These are phyloP conservation scores for Tenrec ecaudatus DNA, from an alignment of 2,113 vertebrate genomes.

Conservation along the genomic window DNA sequence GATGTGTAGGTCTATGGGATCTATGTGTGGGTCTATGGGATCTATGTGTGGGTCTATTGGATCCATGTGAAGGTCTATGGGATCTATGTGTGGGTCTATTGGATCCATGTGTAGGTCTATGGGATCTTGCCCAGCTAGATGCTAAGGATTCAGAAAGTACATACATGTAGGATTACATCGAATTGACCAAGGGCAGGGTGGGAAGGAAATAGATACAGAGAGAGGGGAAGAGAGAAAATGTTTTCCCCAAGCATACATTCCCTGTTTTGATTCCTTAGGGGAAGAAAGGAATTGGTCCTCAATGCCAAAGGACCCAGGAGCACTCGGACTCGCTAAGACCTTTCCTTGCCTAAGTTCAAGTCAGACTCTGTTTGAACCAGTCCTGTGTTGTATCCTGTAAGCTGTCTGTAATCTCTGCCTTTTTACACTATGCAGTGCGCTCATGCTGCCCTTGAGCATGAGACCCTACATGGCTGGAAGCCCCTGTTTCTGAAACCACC, in stretches of 20 bases:
- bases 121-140: not conserved
- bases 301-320: not conserved
- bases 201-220: not conserved
- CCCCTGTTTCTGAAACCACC: not conserved
- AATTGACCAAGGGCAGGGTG: slow-evolving; percentile 2
- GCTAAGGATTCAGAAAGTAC: slow-evolving; percentile 4
- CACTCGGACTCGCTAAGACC: not conserved
- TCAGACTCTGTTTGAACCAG: not conserved
- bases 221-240: not conserved
- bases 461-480: not conserved
- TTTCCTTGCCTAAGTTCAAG: not conserved
- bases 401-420: not conserved
- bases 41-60: too few relatives aligned
- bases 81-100: too few relatives aligned
- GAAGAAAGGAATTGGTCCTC: slow-evolving; percentile 23
- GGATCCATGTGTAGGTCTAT: too few relatives aligned
- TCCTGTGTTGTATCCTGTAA: not conserved
- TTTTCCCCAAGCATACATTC: not conserved
- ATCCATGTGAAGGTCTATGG: too few relatives aligned
- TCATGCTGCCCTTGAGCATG: not conserved
- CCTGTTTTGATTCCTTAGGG: slow-evolving; percentile 6
- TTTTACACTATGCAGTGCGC: not conserved
- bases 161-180: slow-evolving; percentile 26
- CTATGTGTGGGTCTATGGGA: too few relatives aligned
- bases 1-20: too few relatives aligned